phyloP scores from a whole-genome alignment of 2,888 invertebrate species.

The Carterocephalus palaemon region DNA sequence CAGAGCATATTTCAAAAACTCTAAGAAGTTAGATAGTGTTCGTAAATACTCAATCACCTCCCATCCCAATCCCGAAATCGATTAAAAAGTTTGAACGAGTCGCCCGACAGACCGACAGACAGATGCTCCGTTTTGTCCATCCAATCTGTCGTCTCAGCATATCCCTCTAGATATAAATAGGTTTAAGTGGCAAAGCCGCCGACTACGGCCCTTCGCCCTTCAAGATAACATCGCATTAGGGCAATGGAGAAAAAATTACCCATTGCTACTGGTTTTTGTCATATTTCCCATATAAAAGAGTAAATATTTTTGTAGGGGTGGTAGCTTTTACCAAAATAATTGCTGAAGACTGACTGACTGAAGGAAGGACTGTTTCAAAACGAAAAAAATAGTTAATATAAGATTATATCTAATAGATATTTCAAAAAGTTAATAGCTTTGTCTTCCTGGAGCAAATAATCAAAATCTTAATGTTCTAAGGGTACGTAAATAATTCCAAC shows the following conservation, averaged over 20 bases:
- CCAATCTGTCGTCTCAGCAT: slow-evolving; percentile 54
- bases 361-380: too few relatives aligned
- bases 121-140: slow-evolving; percentile 54
- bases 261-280: slow-evolving; percentile 71
- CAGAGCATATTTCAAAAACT: too few relatives aligned
- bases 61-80: slow-evolving; percentile 12
- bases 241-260: slow-evolving; percentile 55
- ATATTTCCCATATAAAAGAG: slow-evolving; percentile 41
- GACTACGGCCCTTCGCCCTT: slow-evolving; percentile 60
- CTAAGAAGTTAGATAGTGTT: too few relatives aligned
- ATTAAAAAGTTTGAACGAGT: slow-evolving; percentile 28
- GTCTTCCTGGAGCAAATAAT: too few relatives aligned
- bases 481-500: too few relatives aligned
- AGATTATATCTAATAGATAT: too few relatives aligned
- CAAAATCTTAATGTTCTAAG: too few relatives aligned
- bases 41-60: not conserved
- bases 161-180: slow-evolving; percentile 69
- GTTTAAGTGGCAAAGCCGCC: slow-evolving; percentile 74
- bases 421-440: too few relatives aligned
- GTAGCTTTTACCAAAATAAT: too few relatives aligned
- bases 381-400: too few relatives aligned
- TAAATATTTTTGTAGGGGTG: too few relatives aligned
- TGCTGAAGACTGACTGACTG: too few relatives aligned
- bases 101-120: slow-evolving; percentile 39
- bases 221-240: slow-evolving; percentile 75